Percentiles rank a stretch among this genome's conserved stretches.
Conservation (phyloP, 2,113 vertebrate genomes). For the Mixornis gularis region DNA sequence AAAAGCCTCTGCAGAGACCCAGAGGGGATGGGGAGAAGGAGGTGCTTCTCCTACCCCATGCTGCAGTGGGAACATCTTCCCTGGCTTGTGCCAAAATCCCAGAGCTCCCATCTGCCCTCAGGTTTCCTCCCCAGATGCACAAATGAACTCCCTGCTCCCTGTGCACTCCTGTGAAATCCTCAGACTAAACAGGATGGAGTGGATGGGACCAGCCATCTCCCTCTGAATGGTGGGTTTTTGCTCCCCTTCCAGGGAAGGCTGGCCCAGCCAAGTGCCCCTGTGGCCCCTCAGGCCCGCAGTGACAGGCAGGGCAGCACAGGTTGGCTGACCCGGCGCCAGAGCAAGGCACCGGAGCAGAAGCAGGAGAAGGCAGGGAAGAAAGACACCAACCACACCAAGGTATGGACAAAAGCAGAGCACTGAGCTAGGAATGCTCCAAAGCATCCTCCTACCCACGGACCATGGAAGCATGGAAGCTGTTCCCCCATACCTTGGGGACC, state of each 20-base stretch:
- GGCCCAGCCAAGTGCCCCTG: slow-evolving; percentile 4
- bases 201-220: not conserved
- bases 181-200: not conserved
- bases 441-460: not conserved
- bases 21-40: not conserved
- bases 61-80: not conserved
- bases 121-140: not conserved
- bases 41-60: fast-evolving
- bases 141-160: not conserved
- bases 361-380: slow-evolving; percentile 26
- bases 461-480: not conserved
- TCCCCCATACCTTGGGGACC: not conserved
- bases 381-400: slow-evolving; percentile 5
- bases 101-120: not conserved
- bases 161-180: not conserved
- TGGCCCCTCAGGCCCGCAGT: not conserved
- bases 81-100: not conserved
- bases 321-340: slow-evolving; percentile 13
- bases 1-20: not conserved
- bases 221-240: not conserved
- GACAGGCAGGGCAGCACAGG: not conserved
- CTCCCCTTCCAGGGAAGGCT: slow-evolving; percentile 49
- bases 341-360: not conserved
- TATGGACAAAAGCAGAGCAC: not conserved
- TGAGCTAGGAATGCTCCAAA: not conserved